Base-by-base conservation (phyloP, 2,797 vertebrate genomes). In the Clamator glandarius region DNA sequence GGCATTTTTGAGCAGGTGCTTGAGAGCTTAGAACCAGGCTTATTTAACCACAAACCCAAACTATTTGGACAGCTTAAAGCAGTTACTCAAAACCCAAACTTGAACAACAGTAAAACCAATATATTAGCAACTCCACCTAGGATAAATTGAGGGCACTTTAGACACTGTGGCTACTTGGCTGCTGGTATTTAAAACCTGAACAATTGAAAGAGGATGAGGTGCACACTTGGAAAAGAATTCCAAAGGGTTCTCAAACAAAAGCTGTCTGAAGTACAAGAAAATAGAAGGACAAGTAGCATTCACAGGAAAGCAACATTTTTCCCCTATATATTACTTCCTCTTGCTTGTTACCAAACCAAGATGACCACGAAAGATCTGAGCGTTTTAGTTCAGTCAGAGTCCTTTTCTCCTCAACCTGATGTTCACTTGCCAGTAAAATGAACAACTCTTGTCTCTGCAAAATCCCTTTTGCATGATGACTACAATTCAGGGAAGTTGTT, bases 161-260 rank as follows among this genome's bases (percentile, higher is more conserved):
- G 72, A 94, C 84, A 93, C 41, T 72, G 90, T 91, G 69, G 93
- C 92, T 88, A 96, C 61, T 61, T 94, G 87, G 52, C 91, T 87
- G 70, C 35, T 89, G 66, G 58, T 36, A 89, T 91, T 96, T 94
- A 97, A 93, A 92, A 97, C 73, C 70, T 84, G 83, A 92, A 89
- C 3, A 59, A 70, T 3, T 82, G 84, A 82, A 66, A 89, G 91
- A 44, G 83, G 78, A 55, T 95, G 89, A 91, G 78, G 90, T 59
- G 91, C 58, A 16, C 62, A 72, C 77, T 78, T 93, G 74, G 46
- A 86, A 25, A 92, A 76, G 54, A 94, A 81, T 92, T 97, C 96
- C 94, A 96, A 91, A 92, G 83, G 93, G 90, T 94, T 96, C 78
- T 96, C 86, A 96, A 95, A 94, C 54, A 93, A 77, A 93, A 90